Percentiles rank a stretch among this genome's conserved stretches.
Conservation (phyloP, 1,140 invertebrate species). For the Pseudoatta argentina region DNA sequence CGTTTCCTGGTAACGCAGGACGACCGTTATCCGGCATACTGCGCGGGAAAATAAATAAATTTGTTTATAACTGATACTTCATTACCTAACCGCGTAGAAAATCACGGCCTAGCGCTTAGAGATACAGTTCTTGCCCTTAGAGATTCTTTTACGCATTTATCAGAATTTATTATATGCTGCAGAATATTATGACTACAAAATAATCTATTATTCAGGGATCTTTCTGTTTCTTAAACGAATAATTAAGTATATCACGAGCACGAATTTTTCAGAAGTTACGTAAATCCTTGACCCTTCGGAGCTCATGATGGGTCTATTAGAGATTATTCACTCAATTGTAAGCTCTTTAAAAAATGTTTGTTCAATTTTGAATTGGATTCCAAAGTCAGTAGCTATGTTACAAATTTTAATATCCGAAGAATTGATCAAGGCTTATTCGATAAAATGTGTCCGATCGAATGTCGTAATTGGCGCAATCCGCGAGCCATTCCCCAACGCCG, state of each 20-base stretch:
- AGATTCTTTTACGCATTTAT: neutral
- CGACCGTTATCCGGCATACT: constrained; percentile 73
- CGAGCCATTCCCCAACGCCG: neutral
- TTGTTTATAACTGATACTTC: neutral
- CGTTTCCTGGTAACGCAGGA: constrained; percentile 68
- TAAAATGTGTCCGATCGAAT: neutral
- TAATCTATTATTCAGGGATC: neutral
- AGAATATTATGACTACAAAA: neutral
- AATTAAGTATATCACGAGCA: neutral
- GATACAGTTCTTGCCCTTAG: too few species aligned
- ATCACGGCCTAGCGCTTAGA: too few species aligned
- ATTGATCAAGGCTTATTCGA: neutral
- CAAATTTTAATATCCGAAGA: too few species aligned
- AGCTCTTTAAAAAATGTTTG: too few species aligned
- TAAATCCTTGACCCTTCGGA: neutral
- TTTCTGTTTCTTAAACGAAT: too few species aligned
- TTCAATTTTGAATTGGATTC: too few species aligned
- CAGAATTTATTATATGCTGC: neutral
- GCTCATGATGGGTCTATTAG: too few species aligned
- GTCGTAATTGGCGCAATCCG: neutral
- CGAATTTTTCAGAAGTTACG: neutral
- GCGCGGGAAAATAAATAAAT: constrained; percentile 65
- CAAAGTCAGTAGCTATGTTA: too few species aligned
- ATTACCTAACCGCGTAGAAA: too few species aligned
- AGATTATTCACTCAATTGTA: too few species aligned